Percentiles rank a stretch among this genome's conserved stretches.
These are phyloP conservation scores for Cavia aperea DNA, from an alignment of 2,113 vertebrate species.

Conservation along the genomic window DNA sequence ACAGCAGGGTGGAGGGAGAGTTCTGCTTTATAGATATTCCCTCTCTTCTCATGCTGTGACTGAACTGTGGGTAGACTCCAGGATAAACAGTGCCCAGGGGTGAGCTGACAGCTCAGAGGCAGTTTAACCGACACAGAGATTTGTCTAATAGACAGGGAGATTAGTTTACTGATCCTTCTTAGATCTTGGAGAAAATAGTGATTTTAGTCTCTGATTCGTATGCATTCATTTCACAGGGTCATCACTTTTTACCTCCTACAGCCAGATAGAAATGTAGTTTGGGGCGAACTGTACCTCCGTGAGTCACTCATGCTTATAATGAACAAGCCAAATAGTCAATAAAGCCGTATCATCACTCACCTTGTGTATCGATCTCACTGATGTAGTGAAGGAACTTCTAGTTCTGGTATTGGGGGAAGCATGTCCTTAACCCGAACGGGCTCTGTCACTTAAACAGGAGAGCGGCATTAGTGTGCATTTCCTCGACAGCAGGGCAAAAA, in stretches of 20 bases:
- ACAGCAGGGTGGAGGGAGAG: no score
- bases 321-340: conserved; percentile 37
- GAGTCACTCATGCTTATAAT: conserved; percentile 26
- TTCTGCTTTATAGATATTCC: background rate
- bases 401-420: conserved; percentile 69
- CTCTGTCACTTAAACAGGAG: conserved; percentile 52
- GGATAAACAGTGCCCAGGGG: conserved; percentile 42
- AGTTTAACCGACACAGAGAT: conserved; percentile 42
- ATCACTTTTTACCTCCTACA: background rate
- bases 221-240: conserved; percentile 47
- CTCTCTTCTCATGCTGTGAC: conserved; percentile 30
- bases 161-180: conserved; percentile 51
- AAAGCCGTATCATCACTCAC: conserved; percentile 47
- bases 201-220: conserved; percentile 48
- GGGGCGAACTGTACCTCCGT: background rate
- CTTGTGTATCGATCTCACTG: background rate
- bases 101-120: conserved; percentile 23
- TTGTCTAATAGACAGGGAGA: conserved; percentile 47
- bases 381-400: conserved; percentile 4
- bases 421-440: background rate
- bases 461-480: conserved; percentile 20
- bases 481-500: conserved; percentile 25
- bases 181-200: conserved; percentile 48
- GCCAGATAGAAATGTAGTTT: conserved; percentile 29
- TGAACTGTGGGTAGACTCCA: conserved; percentile 5